Conservation (phyloP, 2,113 vertebrate genomes). For the Numida meleagris region DNA sequence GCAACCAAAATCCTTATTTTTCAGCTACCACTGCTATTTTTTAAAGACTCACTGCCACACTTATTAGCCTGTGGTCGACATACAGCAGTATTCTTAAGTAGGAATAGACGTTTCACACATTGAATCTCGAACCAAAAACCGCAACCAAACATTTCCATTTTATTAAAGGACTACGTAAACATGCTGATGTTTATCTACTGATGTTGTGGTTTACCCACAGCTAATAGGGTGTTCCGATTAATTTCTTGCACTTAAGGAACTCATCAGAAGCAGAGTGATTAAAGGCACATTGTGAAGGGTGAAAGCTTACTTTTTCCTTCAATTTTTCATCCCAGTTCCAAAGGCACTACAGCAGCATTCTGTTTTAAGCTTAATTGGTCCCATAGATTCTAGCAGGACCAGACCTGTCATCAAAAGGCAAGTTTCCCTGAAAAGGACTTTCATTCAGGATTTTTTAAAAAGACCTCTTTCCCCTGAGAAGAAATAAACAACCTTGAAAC, state of each 20-base stretch:
- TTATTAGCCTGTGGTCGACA: constrained; percentile 56
- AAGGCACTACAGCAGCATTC: background rate
- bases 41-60: constrained; percentile 51
- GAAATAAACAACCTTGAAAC: constrained; percentile 41
- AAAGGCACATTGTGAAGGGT: constrained; percentile 68
- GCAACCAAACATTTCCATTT: constrained; percentile 61
- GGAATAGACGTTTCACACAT: constrained; percentile 62
- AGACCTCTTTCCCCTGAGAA: constrained; percentile 31
- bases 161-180: constrained; percentile 72
- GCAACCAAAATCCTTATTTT: background rate
- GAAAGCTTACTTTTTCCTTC: constrained; percentile 64
- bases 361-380: constrained; percentile 25
- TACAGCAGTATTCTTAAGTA: constrained; percentile 60
- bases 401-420: constrained; percentile 16
- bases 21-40: constrained; percentile 45
- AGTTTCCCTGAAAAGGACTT: constrained; percentile 16
- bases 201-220: constrained; percentile 73
- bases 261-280: constrained; percentile 69
- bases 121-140: constrained; percentile 66
- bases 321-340: constrained; percentile 13
- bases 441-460: constrained; percentile 53
- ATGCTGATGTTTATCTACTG: constrained; percentile 68
- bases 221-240: constrained; percentile 72
- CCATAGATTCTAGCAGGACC: constrained; percentile 38
- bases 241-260: constrained; percentile 72